Conservation (phyloP, 2,888 invertebrate species). For the Cotesia congregata region DNA sequence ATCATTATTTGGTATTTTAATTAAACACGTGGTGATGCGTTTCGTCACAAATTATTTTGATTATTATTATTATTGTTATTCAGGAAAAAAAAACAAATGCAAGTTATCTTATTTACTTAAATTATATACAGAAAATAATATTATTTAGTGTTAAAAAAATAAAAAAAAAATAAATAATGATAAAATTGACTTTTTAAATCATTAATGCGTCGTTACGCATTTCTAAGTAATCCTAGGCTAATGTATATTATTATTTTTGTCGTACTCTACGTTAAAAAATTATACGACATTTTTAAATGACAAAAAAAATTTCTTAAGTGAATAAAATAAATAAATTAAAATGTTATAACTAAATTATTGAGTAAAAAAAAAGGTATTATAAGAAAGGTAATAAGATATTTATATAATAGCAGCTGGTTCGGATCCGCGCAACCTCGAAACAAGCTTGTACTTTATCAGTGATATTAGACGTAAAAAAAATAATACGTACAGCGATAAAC, state of each 20-base stretch:
- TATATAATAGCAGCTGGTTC: conserved; percentile 37
- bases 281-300: not conserved
- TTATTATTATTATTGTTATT: too few species aligned
- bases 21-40: not conserved
- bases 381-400: conserved; percentile 31
- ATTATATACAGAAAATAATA: too few species aligned
- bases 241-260: not conserved
- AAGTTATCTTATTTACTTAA: too few species aligned
- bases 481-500: not conserved
- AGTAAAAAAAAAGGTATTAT: conserved; percentile 37
- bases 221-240: not conserved
- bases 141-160: too few species aligned
- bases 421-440: conserved; percentile 16
- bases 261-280: not conserved
- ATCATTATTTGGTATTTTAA: not conserved
- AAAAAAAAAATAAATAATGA: too few species aligned
- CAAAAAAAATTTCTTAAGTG: not conserved
- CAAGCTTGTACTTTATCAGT: conserved; percentile 5
- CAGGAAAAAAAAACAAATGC: too few species aligned
- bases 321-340: conserved; percentile 38
- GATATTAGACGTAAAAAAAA: not conserved
- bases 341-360: conserved; percentile 37
- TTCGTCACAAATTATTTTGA: not conserved
- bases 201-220: not conserved
- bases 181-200: too few species aligned